A percentile compares a stretch with the other conserved stretches of the same genome.
Evolutionary conservation across 2,888 invertebrate species (phyloP).

Genomic region (Halictus quadricinctus): DNA sequence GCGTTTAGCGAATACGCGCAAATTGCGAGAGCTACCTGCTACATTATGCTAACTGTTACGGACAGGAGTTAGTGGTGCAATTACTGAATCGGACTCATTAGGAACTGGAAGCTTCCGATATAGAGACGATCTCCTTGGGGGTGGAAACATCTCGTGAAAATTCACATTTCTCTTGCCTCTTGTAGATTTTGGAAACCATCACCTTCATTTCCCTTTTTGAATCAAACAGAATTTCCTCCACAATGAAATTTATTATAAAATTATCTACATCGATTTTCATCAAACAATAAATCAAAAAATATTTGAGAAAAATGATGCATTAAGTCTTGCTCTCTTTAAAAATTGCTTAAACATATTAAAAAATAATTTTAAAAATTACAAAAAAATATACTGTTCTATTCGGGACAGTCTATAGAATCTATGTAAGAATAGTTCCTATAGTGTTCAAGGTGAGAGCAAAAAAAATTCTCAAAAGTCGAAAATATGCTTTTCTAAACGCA

Average conservation of each 20-base stretch:
- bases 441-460: no score
- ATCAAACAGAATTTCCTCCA: no score
- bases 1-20: neutral
- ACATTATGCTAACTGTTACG: neutral
- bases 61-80: neutral
- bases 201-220: no score
- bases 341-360: neutral
- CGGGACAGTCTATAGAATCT: no score
- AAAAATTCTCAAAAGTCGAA: no score
- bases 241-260: no score
- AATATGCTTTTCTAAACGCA: no score
- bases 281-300: neutral
- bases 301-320: neutral
- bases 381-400: no score
- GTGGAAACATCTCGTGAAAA: neutral
- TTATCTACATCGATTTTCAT: neutral
- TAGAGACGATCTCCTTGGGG: neutral
- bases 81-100: neutral
- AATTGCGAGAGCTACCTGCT: conserved; percentile 22
- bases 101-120: neutral
- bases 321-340: neutral
- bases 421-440: no score
- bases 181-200: neutral
- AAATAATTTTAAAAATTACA: no score
- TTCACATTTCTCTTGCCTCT: neutral